Evolutionary conservation across 2,113 vertebrate genomes (phyloP).

Genomic region (Corydoras maculifer): DNA sequence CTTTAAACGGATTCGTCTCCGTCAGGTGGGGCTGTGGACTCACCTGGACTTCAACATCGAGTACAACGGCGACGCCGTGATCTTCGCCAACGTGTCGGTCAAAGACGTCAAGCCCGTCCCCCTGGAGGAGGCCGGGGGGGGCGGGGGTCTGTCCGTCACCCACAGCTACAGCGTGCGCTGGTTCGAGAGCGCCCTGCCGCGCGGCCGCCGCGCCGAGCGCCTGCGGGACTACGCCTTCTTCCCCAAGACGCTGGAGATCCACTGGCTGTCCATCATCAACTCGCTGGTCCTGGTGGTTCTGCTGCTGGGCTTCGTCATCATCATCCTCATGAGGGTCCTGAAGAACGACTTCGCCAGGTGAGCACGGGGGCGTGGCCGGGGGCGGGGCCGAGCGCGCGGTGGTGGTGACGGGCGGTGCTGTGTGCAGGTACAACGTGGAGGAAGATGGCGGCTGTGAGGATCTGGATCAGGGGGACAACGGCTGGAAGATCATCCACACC

Average conservation of each 20-base stretch:
- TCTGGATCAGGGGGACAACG: slow-evolving; percentile 86
- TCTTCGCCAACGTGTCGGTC: slow-evolving; percentile 84
- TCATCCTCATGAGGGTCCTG: slow-evolving; percentile 88
- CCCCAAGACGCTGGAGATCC: slow-evolving; percentile 86
- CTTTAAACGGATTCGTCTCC: neutral
- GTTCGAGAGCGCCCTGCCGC: slow-evolving; percentile 70
- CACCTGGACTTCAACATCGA: slow-evolving; percentile 86
- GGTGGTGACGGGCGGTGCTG: too few relatives aligned
- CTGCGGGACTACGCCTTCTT: slow-evolving; percentile 79
- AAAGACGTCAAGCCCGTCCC: slow-evolving; percentile 82
- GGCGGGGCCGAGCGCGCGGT: too few relatives aligned
- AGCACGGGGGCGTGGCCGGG: neutral
- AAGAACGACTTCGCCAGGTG: slow-evolving; percentile 84
- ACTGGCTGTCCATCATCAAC: slow-evolving; percentile 91
- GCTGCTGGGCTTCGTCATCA: slow-evolving; percentile 85
- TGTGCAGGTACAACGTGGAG: slow-evolving; percentile 80
- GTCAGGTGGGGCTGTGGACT: slow-evolving; percentile 82
- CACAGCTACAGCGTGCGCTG: slow-evolving; percentile 85
- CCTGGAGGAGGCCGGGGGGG: slow-evolving; percentile 70
- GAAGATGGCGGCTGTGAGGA: slow-evolving; percentile 82
- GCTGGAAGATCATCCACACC: slow-evolving; percentile 92
- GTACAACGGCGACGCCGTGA: slow-evolving; percentile 77
- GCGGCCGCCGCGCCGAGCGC: slow-evolving; percentile 69
- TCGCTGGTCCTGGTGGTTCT: slow-evolving; percentile 88
- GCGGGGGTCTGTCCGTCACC: slow-evolving; percentile 58